phyloP scores from a whole-genome alignment of 1,140 invertebrate genomes.

The Calliopsis andreniformis region DNA sequence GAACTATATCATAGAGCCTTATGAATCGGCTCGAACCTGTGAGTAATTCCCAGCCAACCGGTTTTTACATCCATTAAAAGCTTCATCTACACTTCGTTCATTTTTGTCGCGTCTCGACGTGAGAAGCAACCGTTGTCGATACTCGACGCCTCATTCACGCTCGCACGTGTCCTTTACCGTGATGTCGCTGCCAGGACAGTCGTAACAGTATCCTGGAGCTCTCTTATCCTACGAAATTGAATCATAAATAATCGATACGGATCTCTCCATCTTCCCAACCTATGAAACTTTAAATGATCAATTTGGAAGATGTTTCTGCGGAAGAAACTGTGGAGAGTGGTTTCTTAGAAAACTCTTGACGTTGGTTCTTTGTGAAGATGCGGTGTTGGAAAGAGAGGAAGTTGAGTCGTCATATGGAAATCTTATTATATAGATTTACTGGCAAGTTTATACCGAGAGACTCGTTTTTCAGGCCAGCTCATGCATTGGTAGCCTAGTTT shows the following conservation, averaged over 20 bases:
- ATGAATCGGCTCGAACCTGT: conserved; percentile 37
- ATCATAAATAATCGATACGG: not conserved
- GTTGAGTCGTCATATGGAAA: too few relatives aligned
- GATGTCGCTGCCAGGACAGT: too few relatives aligned
- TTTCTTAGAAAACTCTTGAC: too few relatives aligned
- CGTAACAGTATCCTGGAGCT: not conserved
- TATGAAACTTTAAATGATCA: too few relatives aligned
- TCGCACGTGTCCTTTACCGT: not conserved
- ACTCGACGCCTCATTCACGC: not conserved
- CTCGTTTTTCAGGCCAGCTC: too few relatives aligned
- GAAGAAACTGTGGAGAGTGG: too few relatives aligned
- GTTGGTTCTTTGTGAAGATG: too few relatives aligned
- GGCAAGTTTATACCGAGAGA: too few relatives aligned
- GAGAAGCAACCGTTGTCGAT: conserved; percentile 26
- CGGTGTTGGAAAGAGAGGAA: too few relatives aligned
- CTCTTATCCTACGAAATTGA: not conserved
- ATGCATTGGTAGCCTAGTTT: too few relatives aligned
- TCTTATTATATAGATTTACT: too few relatives aligned
- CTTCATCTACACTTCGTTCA: conserved; percentile 38
- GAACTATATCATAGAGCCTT: conserved; percentile 40
- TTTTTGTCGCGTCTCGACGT: conserved; percentile 22
- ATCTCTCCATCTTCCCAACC: not conserved
- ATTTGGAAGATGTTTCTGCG: too few relatives aligned
- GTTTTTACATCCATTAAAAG: conserved; percentile 59
- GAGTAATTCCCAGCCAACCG: conserved; percentile 56